Evolutionary conservation across 2,888 invertebrate species (phyloP).

Genomic region (Tachina lurida): DNA sequence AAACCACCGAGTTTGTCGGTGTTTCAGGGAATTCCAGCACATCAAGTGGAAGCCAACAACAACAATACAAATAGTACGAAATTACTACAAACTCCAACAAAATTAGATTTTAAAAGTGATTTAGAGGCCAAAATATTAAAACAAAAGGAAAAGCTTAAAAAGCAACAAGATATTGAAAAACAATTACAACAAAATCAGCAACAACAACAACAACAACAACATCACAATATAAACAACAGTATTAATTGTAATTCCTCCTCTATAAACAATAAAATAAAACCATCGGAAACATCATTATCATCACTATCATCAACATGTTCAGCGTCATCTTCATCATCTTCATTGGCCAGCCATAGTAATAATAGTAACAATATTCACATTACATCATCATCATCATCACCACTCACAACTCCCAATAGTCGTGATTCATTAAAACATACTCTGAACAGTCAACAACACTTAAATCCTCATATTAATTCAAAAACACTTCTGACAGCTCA

Average conservation of each 20-base stretch:
- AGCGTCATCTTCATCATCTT: constrained; percentile 63
- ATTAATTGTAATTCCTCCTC: constrained; percentile 77
- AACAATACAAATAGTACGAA: constrained; percentile 63
- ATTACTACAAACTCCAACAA: constrained; percentile 71
- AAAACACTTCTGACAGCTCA: constrained; percentile 67
- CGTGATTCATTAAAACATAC: constrained; percentile 50
- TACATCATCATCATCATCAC: constrained; percentile 41
- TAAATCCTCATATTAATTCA: constrained; percentile 60
- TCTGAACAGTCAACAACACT: constrained; percentile 47
- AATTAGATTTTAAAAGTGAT: constrained; percentile 80
- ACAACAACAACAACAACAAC: constrained; percentile 71
- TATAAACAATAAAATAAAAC: constrained; percentile 71
- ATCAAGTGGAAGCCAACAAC: constrained; percentile 57
- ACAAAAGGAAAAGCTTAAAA: constrained; percentile 79
- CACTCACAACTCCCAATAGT: constrained; percentile 32
- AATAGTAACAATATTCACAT: constrained; percentile 19
- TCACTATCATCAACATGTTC: constrained; percentile 58
- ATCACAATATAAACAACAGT: constrained; percentile 73
- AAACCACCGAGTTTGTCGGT: constrained; percentile 79
- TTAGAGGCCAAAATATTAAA: constrained; percentile 80
- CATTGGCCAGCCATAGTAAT: constrained; percentile 62
- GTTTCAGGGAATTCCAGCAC: constrained; percentile 74
- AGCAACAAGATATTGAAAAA: constrained; percentile 76
- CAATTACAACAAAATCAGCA: constrained; percentile 65
- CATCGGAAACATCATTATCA: constrained; percentile 60